Evolutionary conservation across 2,113 vertebrate genomes (phyloP).

Genomic region (Micronycteris hirsuta): DNA sequence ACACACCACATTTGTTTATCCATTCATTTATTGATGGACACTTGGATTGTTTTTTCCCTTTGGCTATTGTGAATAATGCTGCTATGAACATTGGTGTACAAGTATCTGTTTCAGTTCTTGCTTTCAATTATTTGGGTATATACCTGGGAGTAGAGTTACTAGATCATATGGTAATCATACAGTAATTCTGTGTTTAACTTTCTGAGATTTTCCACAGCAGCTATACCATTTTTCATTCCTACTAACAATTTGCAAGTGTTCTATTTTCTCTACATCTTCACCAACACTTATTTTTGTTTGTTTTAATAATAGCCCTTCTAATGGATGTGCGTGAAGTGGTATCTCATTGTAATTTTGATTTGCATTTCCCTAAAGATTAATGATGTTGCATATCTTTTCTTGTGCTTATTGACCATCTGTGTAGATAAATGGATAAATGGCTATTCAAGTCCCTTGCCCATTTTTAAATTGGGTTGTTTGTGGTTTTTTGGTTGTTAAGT

Average conservation of each 20-base stretch:
- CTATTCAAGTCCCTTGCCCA: neutral
- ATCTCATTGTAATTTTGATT: neutral
- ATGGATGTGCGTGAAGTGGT: neutral
- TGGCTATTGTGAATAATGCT: neutral
- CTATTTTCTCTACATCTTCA: neutral
- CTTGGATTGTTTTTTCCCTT: neutral
- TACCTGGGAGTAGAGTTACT: neutral
- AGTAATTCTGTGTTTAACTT: neutral
- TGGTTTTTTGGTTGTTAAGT: neutral
- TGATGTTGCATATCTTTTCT: neutral
- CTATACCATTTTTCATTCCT: neutral
- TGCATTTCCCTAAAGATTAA: neutral
- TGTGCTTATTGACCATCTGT: neutral
- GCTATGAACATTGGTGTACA: neutral
- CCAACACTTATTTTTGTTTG: neutral
- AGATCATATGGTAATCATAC: neutral
- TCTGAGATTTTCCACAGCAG: neutral
- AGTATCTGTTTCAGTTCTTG: neutral
- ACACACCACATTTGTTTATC: neutral
- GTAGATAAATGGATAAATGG: neutral
- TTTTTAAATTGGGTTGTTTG: neutral
- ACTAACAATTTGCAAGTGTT: neutral
- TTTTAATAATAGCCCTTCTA: neutral
- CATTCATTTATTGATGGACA: neutral
- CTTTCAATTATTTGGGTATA: neutral